Evolutionary conservation across 2,797 vertebrate genomes (phyloP).

Genomic region (Sebastolobus altivelis): DNA sequence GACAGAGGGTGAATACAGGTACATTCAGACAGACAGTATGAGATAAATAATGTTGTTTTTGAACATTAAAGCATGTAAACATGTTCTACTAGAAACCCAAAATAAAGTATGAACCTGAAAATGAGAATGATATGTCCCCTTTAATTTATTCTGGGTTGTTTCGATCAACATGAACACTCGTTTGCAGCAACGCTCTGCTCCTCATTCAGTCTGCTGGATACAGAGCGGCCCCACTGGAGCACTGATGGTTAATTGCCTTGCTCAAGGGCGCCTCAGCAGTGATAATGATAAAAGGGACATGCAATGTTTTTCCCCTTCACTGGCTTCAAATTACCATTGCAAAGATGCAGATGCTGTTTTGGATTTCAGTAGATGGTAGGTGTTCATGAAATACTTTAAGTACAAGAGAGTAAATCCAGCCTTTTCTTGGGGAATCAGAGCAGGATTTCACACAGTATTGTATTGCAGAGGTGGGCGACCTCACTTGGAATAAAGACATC

Average conservation of each 20-base stretch:
- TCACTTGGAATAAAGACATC: not conserved
- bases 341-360: not conserved
- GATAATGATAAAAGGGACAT: slow-evolving; percentile 8
- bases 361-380: not conserved
- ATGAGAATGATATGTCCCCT: too few relatives aligned
- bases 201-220: not conserved
- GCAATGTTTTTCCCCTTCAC: not conserved
- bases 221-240: slow-evolving; percentile 6
- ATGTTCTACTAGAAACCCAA: too few relatives aligned
- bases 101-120: too few relatives aligned
- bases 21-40: too few relatives aligned
- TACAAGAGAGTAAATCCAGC: not conserved
- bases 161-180: not conserved
- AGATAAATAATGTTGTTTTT: too few relatives aligned
- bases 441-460: not conserved
- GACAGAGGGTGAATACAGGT: too few relatives aligned
- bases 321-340: not conserved
- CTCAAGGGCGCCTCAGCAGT: slow-evolving; percentile 20
- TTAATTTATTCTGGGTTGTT: not conserved
- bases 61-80: too few relatives aligned
- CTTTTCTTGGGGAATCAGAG: not conserved
- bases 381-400: not conserved
- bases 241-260: slow-evolving; percentile 25
- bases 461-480: not conserved
- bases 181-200: not conserved